Evolutionary conservation across 2,113 vertebrate species (phyloP).

Genomic region (Hippoglossus stenolepis): DNA sequence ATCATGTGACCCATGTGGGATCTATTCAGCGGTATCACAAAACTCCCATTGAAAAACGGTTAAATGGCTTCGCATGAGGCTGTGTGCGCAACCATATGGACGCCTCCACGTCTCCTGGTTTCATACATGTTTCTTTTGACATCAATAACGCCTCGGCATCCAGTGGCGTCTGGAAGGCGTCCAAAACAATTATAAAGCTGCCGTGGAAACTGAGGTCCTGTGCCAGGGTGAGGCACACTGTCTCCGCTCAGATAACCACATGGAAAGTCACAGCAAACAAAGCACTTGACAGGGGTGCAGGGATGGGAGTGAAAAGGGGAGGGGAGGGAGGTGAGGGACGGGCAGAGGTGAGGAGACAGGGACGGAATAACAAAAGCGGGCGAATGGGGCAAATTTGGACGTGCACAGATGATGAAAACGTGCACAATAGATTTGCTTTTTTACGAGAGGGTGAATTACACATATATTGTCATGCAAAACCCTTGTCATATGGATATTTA

Average conservation of each 20-base stretch:
- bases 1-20: conserved; percentile 76
- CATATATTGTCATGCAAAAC: not conserved
- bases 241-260: conserved; percentile 86
- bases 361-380: conserved; percentile 69
- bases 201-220: conserved; percentile 92
- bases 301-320: conserved; percentile 63
- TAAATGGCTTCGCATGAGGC: conserved; percentile 79
- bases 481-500: conserved; percentile 2
- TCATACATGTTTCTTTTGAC: conserved; percentile 93
- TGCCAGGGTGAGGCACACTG: conserved; percentile 91
- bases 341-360: conserved; percentile 74
- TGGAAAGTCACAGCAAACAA: conserved; percentile 87
- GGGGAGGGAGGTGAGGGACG: conserved; percentile 70
- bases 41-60: conserved; percentile 72
- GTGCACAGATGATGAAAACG: conserved; percentile 38
- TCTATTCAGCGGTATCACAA: conserved; percentile 77
- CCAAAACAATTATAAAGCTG: conserved; percentile 99
- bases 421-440: conserved; percentile 18
- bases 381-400: conserved; percentile 45
- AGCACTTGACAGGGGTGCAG: conserved; percentile 81
- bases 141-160: conserved; percentile 91
- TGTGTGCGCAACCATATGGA: conserved; percentile 84
- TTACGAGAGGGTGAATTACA: conserved; percentile 12
- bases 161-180: conserved; percentile 90
- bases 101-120: conserved; percentile 83